Evolutionary conservation across 2,113 vertebrate genomes (phyloP), one percentile per base, ranked within the genome.

Genomic region (Erythrocercus mccallii): DNA sequence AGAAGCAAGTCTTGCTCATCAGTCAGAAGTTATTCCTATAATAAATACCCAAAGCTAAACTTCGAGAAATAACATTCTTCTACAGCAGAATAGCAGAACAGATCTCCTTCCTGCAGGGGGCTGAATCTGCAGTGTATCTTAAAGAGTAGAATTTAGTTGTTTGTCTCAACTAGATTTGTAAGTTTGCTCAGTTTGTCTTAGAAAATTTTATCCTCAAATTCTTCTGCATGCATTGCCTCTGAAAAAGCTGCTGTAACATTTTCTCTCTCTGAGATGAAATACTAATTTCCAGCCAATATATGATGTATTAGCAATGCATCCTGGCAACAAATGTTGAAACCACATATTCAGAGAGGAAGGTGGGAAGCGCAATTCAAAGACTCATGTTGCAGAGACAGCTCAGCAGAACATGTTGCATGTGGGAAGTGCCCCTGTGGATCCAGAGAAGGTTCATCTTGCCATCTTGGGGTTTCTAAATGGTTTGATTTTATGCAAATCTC

Each of bases 271-370:
- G 25, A 96, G 68, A 65, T 77, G 58, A 82, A 83, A 76, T 77
- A 69, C 71, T 88, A 58, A 90, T 96, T 95, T 93, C 23, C 19
- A 95, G 88, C 88, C 94, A 77, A 62, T 88, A 73, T 92, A 80
- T 86, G 90, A 73, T 50, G 54, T 82, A 70, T 93, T 88, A 85
- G 62, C 74, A 90, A 22, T 72, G 86, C 78, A 65, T 88, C 90
- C 74, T 94, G 96, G 90, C 88, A 97, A 61, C 88, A 80, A 57
- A 53, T 12, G 20, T 42, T 60, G 64, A 78, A 94, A 47, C 33
- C 33, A 28, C 27, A 3, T 42, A 47, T 53, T 92, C 72, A 3
- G 22, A 68, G 72, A 30, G 50, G 76, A 74, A 84, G 80, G 91
- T 95, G 88, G 83, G 94, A 94, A 92, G 88, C 18, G 2, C 68